Evolutionary conservation across 2,797 vertebrate species (phyloP), one percentile per base, ranked within the genome.

Genomic region (Todus mexicanus): DNA sequence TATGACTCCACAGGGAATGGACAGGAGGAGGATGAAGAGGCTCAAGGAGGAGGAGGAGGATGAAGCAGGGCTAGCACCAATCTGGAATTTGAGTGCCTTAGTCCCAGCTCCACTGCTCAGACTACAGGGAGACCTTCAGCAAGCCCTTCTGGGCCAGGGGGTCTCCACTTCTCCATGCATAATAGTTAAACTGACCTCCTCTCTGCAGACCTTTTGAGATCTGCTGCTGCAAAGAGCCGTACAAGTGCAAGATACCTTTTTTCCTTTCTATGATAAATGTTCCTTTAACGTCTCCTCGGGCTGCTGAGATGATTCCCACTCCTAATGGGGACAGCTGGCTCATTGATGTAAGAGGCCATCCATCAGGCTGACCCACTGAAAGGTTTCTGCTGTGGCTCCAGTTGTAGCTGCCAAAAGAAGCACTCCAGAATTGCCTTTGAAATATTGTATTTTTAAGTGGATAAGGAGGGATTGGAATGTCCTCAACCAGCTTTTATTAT

Each of bases 371-470:
- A 93, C 95, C 96, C 90, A 91, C 66, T 93, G 93, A 93, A 94
- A 93, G 81, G 78, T 73, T 92, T 94, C 75, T 47, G 18, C 89
- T 56, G 68, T 31, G 66, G 54, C 65, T 94, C 70, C 69, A 80
- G 89, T 75, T 71, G 65, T 50, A 72, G 84, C 75, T 94, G 96
- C 96, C 96, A 94, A 94, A 95, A 94, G 95, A 84, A 94, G 89
- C 72, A 83, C 86, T 87, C 47, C 65, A 85, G 65, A 96, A 90
- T 61, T 53, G 72, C 81, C 78, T 96, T 94, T 94, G 93, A 94
- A 95, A 95, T 92, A 93, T 72, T 92, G 84, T 69, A 59, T 16
- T 87, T 65, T 94, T 71, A 90, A 94, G 93, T 92, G 93, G 89
- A 89, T 94, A 92, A 96, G 90, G 95, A 94, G 65, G 81, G 78